Base-by-base conservation (phyloP, 2,888 invertebrate genomes). In the Drosophila mulleri region DNA sequence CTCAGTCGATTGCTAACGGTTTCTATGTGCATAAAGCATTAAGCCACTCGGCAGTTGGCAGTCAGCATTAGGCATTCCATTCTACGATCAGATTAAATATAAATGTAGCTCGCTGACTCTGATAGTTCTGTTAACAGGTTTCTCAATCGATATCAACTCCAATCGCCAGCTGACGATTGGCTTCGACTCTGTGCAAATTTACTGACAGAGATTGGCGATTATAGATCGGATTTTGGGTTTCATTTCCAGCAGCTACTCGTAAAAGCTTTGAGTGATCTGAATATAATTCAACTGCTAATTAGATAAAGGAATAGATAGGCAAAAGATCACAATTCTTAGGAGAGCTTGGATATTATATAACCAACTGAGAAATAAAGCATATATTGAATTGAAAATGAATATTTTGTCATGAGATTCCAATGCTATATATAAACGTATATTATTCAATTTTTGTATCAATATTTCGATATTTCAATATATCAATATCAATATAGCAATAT, bases 1-100 rank as follows among this genome's bases (percentile, higher is more conserved):
- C 62, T 79, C 65, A 72, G 18, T 37, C 35, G 74, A 63, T 79
- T 68, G 70, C 83, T 88, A 87, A 87, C 83, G 83, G 84, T 89
- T 72, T 70, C n/a, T 74, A 65, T 68, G 59, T 59, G 69, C 63
- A 75, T 72, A 74, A 68, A 64, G 67, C 61, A 77, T 75, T 75
- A 66, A 18, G 14, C 14, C 52, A 18, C 7, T 52, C 20, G 18
- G 3, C 29, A 62, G 52, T 52, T 14, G 18, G 3, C 29, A 62
- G 52, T 12, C n/a, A 12, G 29, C 48, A 48, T 48, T 47, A 54
- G 16, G 37, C 67, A 65, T 65, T 65, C 58, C 45, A 42, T 67
- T 62, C 72, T 20, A 47, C 32, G 52, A 64, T 75, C 72, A 70
- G 63, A 61, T 70, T 70, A 29, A 70, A 62, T 65, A 66, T 47